Percentiles rank a stretch among this genome's conserved stretches.
These are phyloP conservation scores for Rana temporaria DNA, from an alignment of 2,113 vertebrate genomes.

Conservation along the genomic window DNA sequence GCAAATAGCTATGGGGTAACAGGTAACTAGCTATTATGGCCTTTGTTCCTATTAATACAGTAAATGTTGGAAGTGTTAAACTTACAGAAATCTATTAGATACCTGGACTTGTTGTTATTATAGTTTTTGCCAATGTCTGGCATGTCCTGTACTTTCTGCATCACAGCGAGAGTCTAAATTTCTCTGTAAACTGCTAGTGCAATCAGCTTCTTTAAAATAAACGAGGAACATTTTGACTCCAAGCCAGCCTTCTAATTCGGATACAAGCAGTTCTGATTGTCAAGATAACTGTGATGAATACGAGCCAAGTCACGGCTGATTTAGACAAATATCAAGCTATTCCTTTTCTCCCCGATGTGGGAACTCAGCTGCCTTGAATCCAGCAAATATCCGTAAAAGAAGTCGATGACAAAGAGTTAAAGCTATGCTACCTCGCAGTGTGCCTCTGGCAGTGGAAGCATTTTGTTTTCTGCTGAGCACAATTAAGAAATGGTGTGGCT, in stretches of 20 bases:
- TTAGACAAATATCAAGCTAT: conserved; percentile 45
- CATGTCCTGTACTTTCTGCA: background rate
- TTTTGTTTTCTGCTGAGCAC: conserved; percentile 9
- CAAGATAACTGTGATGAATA: conserved; percentile 49
- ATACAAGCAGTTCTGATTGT: conserved; percentile 34
- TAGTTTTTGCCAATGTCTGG: background rate
- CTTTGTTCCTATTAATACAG: no score
- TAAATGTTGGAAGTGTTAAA: no score
- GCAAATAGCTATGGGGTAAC: no score
- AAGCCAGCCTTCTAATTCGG: conserved; percentile 25
- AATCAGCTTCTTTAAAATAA: conserved; percentile 32
- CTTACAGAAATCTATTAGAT: no score
- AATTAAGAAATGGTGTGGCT: background rate
- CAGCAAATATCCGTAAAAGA: conserved; percentile 9
- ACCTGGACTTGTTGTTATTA: background rate
- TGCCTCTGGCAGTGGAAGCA: background rate
- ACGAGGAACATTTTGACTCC: conserved; percentile 11
- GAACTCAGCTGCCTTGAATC: background rate
- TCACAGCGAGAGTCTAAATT: background rate
- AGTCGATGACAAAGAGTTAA: conserved; percentile 20
- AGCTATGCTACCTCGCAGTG: background rate
- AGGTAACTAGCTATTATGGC: no score
- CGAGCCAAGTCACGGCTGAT: conserved; percentile 44
- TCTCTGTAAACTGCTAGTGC: conserved; percentile 12
- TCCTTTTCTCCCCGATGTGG: conserved; percentile 21